phyloP scores from a whole-genome alignment of 2,888 invertebrate species.

The Lasioglossum leucozonium region DNA sequence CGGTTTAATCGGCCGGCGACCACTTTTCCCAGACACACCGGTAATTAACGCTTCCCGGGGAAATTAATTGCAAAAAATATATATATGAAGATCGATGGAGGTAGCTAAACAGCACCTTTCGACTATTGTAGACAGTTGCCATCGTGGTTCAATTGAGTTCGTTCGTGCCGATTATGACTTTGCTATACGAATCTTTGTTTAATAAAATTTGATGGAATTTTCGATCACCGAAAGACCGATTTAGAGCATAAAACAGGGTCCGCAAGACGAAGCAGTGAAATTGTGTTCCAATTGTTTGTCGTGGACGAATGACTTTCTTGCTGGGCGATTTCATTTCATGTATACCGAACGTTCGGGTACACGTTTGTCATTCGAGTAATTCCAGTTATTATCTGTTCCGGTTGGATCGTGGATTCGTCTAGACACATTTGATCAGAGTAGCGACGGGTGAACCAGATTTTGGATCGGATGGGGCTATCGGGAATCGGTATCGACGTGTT shows the following conservation, averaged over 20 bases:
- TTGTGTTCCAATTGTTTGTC: too few relatives aligned
- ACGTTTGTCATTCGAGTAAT: background rate
- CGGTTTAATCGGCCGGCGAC: constrained; percentile 20
- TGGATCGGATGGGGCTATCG: constrained; percentile 5
- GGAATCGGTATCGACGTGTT: constrained; percentile 44
- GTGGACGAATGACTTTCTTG: background rate
- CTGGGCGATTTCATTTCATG: background rate
- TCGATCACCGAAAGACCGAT: background rate
- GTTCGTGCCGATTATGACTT: background rate
- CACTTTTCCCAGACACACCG: constrained; percentile 32
- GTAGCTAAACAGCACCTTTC: background rate
- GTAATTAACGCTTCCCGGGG: background rate
- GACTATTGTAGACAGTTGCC: background rate
- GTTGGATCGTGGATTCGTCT: background rate
- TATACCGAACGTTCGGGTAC: background rate
- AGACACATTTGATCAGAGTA: background rate
- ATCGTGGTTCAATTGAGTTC: background rate
- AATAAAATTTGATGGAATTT: background rate
- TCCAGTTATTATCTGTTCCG: too few relatives aligned
- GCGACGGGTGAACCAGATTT: background rate
- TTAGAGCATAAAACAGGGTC: background rate
- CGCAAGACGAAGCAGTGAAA: too few relatives aligned
- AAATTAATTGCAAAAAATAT: constrained; percentile 23
- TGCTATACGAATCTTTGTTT: background rate
- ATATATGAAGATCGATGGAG: background rate